These are phyloP conservation scores for Agonum fuliginosum DNA, from an alignment of 2,888 invertebrate species.

Conservation along the genomic window DNA sequence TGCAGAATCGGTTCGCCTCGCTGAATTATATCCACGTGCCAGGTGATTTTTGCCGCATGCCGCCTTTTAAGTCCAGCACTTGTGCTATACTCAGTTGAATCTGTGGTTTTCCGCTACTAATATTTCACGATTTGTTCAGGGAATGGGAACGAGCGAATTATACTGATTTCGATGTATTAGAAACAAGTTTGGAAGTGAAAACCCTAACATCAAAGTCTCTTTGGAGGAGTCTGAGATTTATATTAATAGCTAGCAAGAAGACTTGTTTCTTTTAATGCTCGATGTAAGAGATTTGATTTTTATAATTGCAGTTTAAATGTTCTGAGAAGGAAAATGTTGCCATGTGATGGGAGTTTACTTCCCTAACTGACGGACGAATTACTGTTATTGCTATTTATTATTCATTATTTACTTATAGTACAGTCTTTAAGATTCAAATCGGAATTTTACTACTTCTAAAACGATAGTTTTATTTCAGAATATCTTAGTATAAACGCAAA, in stretches of 20 bases:
- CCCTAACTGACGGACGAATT: neutral
- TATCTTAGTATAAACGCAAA: too few species aligned
- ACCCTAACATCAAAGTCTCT: neutral
- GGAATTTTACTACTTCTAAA: too few species aligned
- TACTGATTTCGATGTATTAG: conserved; percentile 25
- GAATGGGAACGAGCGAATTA: conserved; percentile 35
- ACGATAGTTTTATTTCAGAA: too few species aligned
- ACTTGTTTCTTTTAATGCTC: conserved; percentile 36
- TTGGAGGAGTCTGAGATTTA: conserved; percentile 33
- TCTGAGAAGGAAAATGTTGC: neutral
- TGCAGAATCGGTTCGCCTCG: too few species aligned
- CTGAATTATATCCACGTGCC: conserved; percentile 33
- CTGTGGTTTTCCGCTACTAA: conserved; percentile 41
- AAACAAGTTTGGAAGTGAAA: conserved; percentile 46
- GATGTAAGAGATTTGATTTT: neutral
- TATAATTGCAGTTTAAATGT: conserved; percentile 29
- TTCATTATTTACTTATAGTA: neutral
- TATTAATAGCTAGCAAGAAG: neutral
- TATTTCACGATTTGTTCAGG: conserved; percentile 34
- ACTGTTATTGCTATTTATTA: neutral
- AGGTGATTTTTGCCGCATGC: conserved; percentile 13
- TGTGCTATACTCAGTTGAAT: conserved; percentile 21
- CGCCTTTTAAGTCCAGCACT: conserved; percentile 47
- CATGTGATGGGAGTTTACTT: neutral
- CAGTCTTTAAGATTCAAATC: neutral